Evolutionary conservation across 2,888 invertebrate genomes (phyloP), one percentile per base, ranked within the genome.

Genomic region (Idaea aversata): DNA sequence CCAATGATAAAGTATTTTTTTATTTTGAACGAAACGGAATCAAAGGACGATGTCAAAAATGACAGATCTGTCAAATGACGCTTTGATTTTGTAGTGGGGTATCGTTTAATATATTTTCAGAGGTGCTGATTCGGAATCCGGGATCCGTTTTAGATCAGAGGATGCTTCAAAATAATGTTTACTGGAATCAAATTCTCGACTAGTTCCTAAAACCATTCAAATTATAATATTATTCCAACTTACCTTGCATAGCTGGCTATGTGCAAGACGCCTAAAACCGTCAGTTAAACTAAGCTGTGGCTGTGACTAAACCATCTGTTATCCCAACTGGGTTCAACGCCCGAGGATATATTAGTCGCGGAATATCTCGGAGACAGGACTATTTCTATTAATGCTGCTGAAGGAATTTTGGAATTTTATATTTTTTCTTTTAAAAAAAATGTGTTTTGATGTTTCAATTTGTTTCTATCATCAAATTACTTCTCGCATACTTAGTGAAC

Each of bases 301-400:
- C 15, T 35, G 47, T 61, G 61, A 34, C 62, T 64, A 66, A 47
- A 36, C 59, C 61, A 60, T 63, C 65, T 25, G 16, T 61, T 58
- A 34, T 57, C 66, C 59, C 62, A 38, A 15, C n/a, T 36, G 36
- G 64, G 81, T 74, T 73, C 72, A 75, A 70, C 63, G 77, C 73
- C 81, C 59, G 70, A 35, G 47, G 74, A 74, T 80, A 80, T 75
- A 77, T 80, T 70, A 69, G 78, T 73, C 72, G 34, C 64, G 66
- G 71, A 66, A 70, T 72, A 68, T 70, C 71, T 73, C 67, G 66
- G 63, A 47, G 47, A 47, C 47, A 47, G 47, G 47, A 47, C 47
- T 13, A 47, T 47, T 47, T 47, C 47, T 47, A 47, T 47, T 47
- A 47, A 47, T 47, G 47, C 47, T 47, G 47, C 47, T 47, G 47